phyloP scores from a whole-genome alignment of 2,888 invertebrate species.

The Coronaproctus castanopsis region DNA sequence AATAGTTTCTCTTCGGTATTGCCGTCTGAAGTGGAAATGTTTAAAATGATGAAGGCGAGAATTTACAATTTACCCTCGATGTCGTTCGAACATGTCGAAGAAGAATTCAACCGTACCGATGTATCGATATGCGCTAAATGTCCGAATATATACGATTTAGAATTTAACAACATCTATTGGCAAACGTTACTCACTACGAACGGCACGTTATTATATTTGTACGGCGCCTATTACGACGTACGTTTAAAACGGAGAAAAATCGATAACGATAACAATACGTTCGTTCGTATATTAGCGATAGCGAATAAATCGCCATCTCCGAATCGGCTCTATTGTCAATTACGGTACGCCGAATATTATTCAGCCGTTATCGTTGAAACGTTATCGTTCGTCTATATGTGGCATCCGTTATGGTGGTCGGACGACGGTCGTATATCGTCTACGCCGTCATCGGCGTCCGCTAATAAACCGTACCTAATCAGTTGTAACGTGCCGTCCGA shows the following conservation, averaged over 20 bases:
- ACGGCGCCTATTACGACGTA: conserved; percentile 73
- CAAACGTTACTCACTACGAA: conserved; percentile 61
- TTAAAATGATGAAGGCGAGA: too few relatives aligned
- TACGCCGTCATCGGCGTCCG: too few relatives aligned
- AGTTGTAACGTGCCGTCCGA: conserved; percentile 68
- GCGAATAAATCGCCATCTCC: conserved; percentile 72
- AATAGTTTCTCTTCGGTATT: too few relatives aligned
- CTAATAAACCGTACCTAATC: conserved; percentile 59
- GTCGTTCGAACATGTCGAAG: too few relatives aligned
- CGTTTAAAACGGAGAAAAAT: conserved; percentile 47
- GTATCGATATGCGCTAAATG: conserved; percentile 67
- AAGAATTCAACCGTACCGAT: too few relatives aligned
- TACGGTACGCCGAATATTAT: conserved; percentile 70
- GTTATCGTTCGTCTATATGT: conserved; percentile 79
- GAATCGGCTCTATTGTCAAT: conserved; percentile 42
- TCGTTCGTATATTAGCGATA: conserved; percentile 67
- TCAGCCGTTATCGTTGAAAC: conserved; percentile 62
- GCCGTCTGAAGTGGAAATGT: too few relatives aligned
- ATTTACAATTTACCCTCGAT: too few relatives aligned
- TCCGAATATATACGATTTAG: conserved; percentile 71
- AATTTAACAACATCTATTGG: conserved; percentile 88
- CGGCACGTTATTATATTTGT: conserved; percentile 55
- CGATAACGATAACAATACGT: conserved; percentile 39
- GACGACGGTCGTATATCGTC: conserved; percentile 66
- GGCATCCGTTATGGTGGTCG: conserved; percentile 88